Conservation (phyloP, 1,140 invertebrate genomes). For the Oppia nitens region DNA sequence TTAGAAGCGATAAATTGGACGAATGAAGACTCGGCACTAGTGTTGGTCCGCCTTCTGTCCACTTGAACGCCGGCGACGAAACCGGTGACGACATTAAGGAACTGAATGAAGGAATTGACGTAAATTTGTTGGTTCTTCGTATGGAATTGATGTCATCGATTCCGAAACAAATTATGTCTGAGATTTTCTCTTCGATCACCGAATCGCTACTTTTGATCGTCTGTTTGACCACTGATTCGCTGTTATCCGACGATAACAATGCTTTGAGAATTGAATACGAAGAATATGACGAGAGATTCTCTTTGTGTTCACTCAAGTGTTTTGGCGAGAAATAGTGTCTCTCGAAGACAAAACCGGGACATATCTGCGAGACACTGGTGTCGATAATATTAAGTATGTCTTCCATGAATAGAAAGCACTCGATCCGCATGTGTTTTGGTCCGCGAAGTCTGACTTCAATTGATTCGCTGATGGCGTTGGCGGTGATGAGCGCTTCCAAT, state of each 20-base stretch:
- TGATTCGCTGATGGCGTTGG: slow-evolving; percentile 1
- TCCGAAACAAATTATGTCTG: slow-evolving; percentile 11
- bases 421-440: not conserved
- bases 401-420: slow-evolving; percentile 23
- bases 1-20: slow-evolving; percentile 34
- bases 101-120: not conserved
- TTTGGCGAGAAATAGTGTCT: slow-evolving; percentile 45
- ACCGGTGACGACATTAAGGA: slow-evolving; percentile 19
- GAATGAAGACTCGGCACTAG: slow-evolving; percentile 36
- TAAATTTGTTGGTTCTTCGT: not conserved
- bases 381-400: slow-evolving; percentile 52
- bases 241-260: not conserved
- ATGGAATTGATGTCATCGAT: slow-evolving; percentile 1
- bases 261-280: not conserved
- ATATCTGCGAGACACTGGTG: slow-evolving; percentile 40
- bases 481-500: slow-evolving; percentile 34
- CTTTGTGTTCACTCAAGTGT: slow-evolving; percentile 36
- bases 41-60: slow-evolving; percentile 6
- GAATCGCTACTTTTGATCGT: not conserved
- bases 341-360: slow-evolving; percentile 47
- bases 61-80: slow-evolving; percentile 20
- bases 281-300: not conserved
- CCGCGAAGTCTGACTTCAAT: slow-evolving; percentile 57
- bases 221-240: not conserved
- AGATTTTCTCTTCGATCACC: not conserved